A percentile compares a stretch with the other conserved stretches of the same genome.
These are phyloP conservation scores for Hippocampus kuda DNA, from an alignment of 2,797 vertebrate genomes.

Conservation along the genomic window DNA sequence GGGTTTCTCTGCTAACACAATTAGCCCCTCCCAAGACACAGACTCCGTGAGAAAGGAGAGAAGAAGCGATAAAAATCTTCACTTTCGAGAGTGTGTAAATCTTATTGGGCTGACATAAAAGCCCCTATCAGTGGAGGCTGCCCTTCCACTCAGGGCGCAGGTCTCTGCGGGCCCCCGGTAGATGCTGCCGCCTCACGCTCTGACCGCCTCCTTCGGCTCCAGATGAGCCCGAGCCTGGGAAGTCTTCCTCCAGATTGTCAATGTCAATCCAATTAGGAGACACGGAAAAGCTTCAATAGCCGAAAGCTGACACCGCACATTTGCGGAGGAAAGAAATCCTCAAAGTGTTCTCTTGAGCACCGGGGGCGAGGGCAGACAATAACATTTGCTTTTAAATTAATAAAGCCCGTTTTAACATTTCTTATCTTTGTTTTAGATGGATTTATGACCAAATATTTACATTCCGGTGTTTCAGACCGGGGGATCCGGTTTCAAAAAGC, in stretches of 20 bases:
- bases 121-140: slow-evolving; percentile 80
- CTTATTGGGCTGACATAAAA: slow-evolving; percentile 86
- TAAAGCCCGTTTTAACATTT: slow-evolving; percentile 83
- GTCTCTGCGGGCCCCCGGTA: slow-evolving; percentile 68
- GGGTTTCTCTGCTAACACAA: slow-evolving; percentile 88
- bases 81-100: slow-evolving; percentile 79
- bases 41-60: slow-evolving; percentile 78
- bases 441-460: slow-evolving; percentile 97
- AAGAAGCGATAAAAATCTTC: slow-evolving; percentile 83
- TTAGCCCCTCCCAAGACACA: slow-evolving; percentile 94
- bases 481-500: slow-evolving; percentile 82
- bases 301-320: slow-evolving; percentile 82
- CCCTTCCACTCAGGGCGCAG: slow-evolving; percentile 62
- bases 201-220: slow-evolving; percentile 69
- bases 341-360: slow-evolving; percentile 76
- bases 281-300: slow-evolving; percentile 71
- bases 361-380: slow-evolving; percentile 68
- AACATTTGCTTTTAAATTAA: slow-evolving; percentile 85
- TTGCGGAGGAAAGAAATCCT: slow-evolving; percentile 74
- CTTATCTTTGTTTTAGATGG: slow-evolving; percentile 81
- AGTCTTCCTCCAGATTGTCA: slow-evolving; percentile 78
- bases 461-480: slow-evolving; percentile 81
- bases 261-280: slow-evolving; percentile 85
- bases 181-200: slow-evolving; percentile 74
- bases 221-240: slow-evolving; percentile 69